A percentile compares a stretch with the other conserved stretches of the same genome.
Conservation (phyloP, 2,888 invertebrate genomes). For the Cephus rjabovi region DNA sequence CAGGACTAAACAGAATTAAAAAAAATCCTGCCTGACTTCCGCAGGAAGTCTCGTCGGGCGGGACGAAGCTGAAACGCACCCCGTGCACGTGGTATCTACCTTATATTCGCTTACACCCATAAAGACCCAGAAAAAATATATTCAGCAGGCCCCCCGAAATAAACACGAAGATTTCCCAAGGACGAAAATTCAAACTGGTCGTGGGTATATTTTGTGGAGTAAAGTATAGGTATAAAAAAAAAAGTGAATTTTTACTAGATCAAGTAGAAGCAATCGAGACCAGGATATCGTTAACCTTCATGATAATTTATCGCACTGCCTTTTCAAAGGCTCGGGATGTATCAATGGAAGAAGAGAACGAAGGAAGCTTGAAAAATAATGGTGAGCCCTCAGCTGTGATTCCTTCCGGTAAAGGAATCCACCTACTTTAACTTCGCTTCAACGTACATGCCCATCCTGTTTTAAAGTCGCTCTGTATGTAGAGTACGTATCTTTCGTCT, state of each 20-base stretch:
- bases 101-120: neutral
- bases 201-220: neutral
- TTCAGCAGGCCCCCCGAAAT: neutral
- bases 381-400: conserved; percentile 46
- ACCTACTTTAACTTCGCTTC: conserved; percentile 30
- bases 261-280: neutral
- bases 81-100: neutral
- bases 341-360: neutral
- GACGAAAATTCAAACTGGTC: neutral
- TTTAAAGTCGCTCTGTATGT: conserved; percentile 10
- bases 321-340: neutral
- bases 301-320: neutral
- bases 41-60: neutral
- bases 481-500: neutral
- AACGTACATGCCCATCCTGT: conserved; percentile 48
- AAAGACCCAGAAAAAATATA: neutral
- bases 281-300: neutral
- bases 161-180: too few relatives aligned
- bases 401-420: conserved; percentile 34
- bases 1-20: neutral
- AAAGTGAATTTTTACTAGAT: neutral
- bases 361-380: conserved; percentile 13
- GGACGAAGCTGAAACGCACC: neutral
- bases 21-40: neutral
- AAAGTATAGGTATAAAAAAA: neutral